Base-by-base conservation (phyloP, 2,797 vertebrate genomes). In the Florisuga fusca region DNA sequence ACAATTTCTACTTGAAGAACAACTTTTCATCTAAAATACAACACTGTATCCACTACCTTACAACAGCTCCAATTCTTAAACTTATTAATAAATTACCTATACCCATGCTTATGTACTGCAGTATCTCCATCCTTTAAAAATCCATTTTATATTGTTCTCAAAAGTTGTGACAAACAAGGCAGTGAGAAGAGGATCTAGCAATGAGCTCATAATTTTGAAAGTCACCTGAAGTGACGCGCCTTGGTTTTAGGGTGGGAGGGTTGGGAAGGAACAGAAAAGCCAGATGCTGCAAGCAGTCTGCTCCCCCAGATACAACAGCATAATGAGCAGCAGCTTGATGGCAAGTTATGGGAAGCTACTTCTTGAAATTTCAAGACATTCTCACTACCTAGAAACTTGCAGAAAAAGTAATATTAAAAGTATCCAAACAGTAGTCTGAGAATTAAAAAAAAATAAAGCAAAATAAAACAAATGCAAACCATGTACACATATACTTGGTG, bases 101-200 rank as follows among this genome's bases (percentile, higher is more conserved):
- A 34, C 45, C 23, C 61, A 16, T 67, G 26, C 12, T 73, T 50
- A 33, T 5, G 45, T 12, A 79, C 22, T 33, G 36, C 26, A 76
- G 10, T 12, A 53, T 18, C 55, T 66, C 64, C 45, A 72, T 23
- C 22, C 41, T 59, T 89, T 63, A 73, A 89, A 87, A 86, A 74
- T 38, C 21, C 11, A 12, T 58, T 69, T 73, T 10, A 10, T 26
- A 74, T 34, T 38, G 27, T 78, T 94, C 71, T 91, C 50, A 46
- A 57, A 86, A 81, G 51, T 3, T 87, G 25, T 43, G 83, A 31
- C 36, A 55, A 87, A 64, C 15, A 77, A 26, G 43, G 57, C 87
- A 84, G 18, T 78, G 74, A 89, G 95, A 94, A 94, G 62, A 90
- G 77, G 87, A 94, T 91, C 69, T 78, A 89, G 73, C 9, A 15